Conservation (phyloP, 2,797 vertebrate genomes). For the Acanthurus tractus region DNA sequence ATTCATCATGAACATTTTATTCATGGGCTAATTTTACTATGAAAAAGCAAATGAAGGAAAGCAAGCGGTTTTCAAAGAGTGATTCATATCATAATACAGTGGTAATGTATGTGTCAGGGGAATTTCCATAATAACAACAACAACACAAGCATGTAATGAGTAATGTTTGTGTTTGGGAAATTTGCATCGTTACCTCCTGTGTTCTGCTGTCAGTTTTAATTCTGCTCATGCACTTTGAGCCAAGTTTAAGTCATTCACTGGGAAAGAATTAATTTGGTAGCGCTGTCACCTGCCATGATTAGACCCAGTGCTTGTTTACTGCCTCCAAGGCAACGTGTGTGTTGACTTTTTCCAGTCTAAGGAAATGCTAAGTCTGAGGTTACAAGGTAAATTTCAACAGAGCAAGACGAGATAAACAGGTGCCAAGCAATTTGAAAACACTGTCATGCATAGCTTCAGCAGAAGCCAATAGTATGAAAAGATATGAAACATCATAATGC, state of each 20-base stretch:
- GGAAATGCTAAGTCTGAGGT: conserved; percentile 35
- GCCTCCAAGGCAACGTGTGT: conserved; percentile 39
- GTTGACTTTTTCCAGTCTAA: conserved; percentile 30
- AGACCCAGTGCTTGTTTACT: conserved; percentile 65
- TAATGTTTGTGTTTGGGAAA: conserved; percentile 36
- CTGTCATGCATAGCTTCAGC: conserved; percentile 8
- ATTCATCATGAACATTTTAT: background rate
- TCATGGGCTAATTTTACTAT: background rate
- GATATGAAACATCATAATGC: conserved; percentile 17
- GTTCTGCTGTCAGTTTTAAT: conserved; percentile 59
- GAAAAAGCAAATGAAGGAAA: background rate
- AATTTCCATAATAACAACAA: conserved; percentile 30
- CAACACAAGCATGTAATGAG: conserved; percentile 32
- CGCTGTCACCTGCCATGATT: conserved; percentile 69
- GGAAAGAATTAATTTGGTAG: conserved; percentile 70
- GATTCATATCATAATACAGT: conserved; percentile 15
- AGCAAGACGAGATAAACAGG: conserved; percentile 33
- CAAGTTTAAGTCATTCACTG: conserved; percentile 68
- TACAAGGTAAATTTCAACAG: conserved; percentile 5
- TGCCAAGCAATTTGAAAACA: background rate
- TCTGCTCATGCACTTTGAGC: conserved; percentile 50
- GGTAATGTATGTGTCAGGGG: conserved; percentile 2
- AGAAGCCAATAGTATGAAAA: conserved; percentile 10
- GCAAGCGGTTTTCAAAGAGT: background rate
- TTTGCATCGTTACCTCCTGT: conserved; percentile 37